Conservation (phyloP, 2,797 vertebrate species). For the Melanotaenia trifasciata region DNA sequence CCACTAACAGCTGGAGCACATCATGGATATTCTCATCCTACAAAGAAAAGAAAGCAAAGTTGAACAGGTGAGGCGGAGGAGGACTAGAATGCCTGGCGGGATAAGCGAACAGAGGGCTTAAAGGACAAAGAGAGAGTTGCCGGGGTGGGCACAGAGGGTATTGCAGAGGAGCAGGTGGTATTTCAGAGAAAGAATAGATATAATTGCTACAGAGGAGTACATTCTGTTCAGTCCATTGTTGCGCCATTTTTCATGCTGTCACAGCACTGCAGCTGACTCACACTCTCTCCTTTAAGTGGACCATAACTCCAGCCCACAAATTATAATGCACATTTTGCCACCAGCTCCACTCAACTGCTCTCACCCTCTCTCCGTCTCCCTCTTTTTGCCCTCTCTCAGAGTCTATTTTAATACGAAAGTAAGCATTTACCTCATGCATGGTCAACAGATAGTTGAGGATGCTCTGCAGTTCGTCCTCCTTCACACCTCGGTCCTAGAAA, state of each 20-base stretch:
- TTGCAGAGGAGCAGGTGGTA: constrained; percentile 52
- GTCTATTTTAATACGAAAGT: constrained; percentile 14
- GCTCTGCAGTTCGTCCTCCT: constrained; percentile 99
- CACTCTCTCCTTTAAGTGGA: constrained; percentile 68
- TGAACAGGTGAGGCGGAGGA: constrained; percentile 36
- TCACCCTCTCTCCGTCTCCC: constrained; percentile 10
- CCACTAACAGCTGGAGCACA: constrained; percentile 96
- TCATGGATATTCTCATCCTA: constrained; percentile 99
- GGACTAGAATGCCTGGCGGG: constrained; percentile 11
- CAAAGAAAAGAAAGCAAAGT: constrained; percentile 18
- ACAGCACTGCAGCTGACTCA: constrained; percentile 67
- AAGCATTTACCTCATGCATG: constrained; percentile 93
- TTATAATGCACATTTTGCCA: constrained; percentile 61
- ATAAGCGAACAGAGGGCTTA: constrained; percentile 34
- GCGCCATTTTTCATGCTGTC: constrained; percentile 68
- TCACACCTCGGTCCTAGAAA: constrained; percentile 94
- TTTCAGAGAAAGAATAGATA: constrained; percentile 62
- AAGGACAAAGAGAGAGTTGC: constrained; percentile 48
- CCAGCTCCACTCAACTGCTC: constrained; percentile 42
- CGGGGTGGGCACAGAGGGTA: constrained; percentile 15
- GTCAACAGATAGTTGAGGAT: constrained; percentile 97
- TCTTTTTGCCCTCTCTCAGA: constrained; percentile 5
- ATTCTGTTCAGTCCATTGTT: constrained; percentile 73
- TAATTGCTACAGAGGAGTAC: constrained; percentile 72
- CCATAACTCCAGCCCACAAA: constrained; percentile 65